Conservation (phyloP, 2,888 invertebrate species). For the Flexamia atlantica region DNA sequence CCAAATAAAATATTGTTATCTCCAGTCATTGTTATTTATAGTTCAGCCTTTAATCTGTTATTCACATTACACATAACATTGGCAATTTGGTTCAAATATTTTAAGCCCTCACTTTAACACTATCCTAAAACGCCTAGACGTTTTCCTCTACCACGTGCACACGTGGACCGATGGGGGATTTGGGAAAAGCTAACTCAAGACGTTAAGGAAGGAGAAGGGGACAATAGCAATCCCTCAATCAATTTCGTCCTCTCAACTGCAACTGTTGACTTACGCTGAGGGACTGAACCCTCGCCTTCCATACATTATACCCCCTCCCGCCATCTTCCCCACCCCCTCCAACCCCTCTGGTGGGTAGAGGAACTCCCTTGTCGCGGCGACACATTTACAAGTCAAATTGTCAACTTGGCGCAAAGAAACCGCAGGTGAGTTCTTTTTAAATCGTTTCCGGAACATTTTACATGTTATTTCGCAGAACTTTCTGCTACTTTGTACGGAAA, state of each 20-base stretch:
- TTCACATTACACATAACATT: too few relatives aligned
- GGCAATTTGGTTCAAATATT: too few relatives aligned
- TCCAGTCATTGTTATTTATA: too few relatives aligned
- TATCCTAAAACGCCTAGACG: too few relatives aligned
- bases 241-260: slow-evolving; percentile 4
- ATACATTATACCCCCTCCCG: background rate
- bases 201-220: background rate
- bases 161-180: background rate
- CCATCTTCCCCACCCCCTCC: background rate
- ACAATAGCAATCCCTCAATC: slow-evolving; percentile 20
- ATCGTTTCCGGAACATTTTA: slow-evolving; percentile 8
- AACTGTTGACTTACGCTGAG: slow-evolving; percentile 26
- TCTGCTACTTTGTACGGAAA: background rate
- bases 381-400: slow-evolving; percentile 16
- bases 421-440: slow-evolving; percentile 6
- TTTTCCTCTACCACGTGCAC: too few relatives aligned
- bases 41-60: too few relatives aligned
- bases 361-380: background rate
- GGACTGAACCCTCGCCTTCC: slow-evolving; percentile 2
- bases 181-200: background rate
- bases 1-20: too few relatives aligned
- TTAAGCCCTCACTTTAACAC: too few relatives aligned
- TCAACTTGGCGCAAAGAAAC: slow-evolving; percentile 18
- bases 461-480: background rate
- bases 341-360: background rate